These are phyloP conservation scores for Pelobates cultripes DNA, from an alignment of 2,797 vertebrate species.

Conservation along the genomic window DNA sequence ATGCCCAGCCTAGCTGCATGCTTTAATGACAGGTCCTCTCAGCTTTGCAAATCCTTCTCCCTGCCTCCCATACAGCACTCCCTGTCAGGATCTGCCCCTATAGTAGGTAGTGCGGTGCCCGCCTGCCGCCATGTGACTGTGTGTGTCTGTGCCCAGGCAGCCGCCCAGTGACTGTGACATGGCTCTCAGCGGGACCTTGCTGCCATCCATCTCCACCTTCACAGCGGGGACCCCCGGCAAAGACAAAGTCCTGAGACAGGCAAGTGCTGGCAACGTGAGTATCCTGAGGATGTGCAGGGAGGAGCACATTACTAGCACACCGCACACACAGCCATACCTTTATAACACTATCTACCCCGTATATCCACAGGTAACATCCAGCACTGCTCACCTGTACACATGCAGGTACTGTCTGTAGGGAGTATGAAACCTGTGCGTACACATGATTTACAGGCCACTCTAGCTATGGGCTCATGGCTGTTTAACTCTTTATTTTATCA, in stretches of 20 bases:
- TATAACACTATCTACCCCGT: too few species aligned
- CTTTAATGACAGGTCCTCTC: too few species aligned
- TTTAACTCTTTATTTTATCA: too few species aligned
- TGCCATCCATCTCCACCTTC: conserved; percentile 94
- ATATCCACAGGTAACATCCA: too few species aligned
- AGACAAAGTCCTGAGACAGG: conserved; percentile 80
- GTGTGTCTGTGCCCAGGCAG: conserved; percentile 73
- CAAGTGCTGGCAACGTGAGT: conserved; percentile 85
- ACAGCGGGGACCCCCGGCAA: conserved; percentile 81
- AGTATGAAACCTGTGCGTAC: too few species aligned
- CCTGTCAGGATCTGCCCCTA: background rate
- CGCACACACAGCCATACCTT: too few species aligned
- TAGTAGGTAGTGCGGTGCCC: conserved; percentile 5
- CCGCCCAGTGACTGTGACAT: conserved; percentile 93
- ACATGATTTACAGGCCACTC: too few species aligned
- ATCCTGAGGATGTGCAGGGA: conserved; percentile 41
- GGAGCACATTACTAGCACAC: background rate
- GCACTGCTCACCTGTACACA: too few species aligned
- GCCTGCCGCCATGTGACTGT: conserved; percentile 48
- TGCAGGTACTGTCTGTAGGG: too few species aligned
- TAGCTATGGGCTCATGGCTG: too few species aligned
- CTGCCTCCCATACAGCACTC: background rate
- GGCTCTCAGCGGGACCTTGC: conserved; percentile 91
- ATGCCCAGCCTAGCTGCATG: too few species aligned
- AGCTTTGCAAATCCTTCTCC: background rate